Evolutionary conservation across 2,888 invertebrate genomes (phyloP), one percentile per base, ranked within the genome.

Genomic region (Oxycera nigricornis): DNA sequence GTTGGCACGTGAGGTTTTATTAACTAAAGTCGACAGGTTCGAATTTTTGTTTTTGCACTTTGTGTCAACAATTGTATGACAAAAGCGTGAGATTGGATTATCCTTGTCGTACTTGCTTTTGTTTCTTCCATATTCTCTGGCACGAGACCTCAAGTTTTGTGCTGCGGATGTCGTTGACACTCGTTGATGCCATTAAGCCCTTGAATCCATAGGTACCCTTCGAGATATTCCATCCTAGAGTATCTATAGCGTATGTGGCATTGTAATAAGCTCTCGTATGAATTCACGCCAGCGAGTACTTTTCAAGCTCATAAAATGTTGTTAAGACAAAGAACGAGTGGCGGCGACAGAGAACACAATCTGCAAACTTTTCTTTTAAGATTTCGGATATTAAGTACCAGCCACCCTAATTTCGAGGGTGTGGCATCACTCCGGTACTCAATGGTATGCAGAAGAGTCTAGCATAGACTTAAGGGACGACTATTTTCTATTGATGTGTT

Each of bases 331-430:
- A 62, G 75, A 52, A 73, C 30, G 73, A 68, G 67, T 75, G 75
- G 73, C 24, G 67, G 73, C 75, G 72, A 57, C 46, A 75, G 65
- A 62, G 73, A 61, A 73, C 73, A 73, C 70, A 73, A 73, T 75
- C 72, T 73, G 26, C 61, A 75, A 75, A 75, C 75, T 75, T 75
- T 75, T 73, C 73, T 75, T 75, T 75, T 75, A 75, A 75, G 75
- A 73, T 41, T 52, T 30, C n/a, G 6, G 20, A 52, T 65, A 35
- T n/a, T 39, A 65, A 65, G 39, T 30, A 55, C 52, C 28, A 7
- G 24, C 14, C 31, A n/a, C 24, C 28, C 67, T 67, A 67, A 67
- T 67, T 62, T 26, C 6, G 17, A n/a, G 26, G 67, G 67, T 41
- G 67, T 52, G 26, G 20, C 30, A 17, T n/a, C 6, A 70, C 3